These are phyloP conservation scores for Trichogramma dendrolimi DNA, from an alignment of 2,888 invertebrate species.

Conservation along the genomic window DNA sequence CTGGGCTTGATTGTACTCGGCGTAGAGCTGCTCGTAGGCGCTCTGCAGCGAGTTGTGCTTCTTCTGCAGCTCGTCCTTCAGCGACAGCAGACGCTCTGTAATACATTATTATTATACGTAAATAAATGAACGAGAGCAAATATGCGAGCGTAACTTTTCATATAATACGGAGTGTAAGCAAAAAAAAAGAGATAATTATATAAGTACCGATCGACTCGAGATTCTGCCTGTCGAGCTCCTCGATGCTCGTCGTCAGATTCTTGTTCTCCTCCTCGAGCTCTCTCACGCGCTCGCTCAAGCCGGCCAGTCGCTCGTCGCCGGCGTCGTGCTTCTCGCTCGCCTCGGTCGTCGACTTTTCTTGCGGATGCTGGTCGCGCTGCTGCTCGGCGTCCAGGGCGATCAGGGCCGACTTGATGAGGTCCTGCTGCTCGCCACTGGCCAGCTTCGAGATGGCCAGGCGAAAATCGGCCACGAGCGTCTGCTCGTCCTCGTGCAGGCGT, in stretches of 20 bases:
- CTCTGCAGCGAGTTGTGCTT: constrained; percentile 56
- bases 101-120: neutral
- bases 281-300: constrained; percentile 53
- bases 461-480: constrained; percentile 46
- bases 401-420: constrained; percentile 43
- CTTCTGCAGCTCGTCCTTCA: constrained; percentile 54
- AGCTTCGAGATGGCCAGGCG: constrained; percentile 46
- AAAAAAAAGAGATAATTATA: neutral
- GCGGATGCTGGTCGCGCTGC: constrained; percentile 30
- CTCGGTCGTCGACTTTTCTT: constrained; percentile 37
- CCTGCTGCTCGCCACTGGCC: constrained; percentile 45
- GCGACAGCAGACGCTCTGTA: constrained; percentile 47
- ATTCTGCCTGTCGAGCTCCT: constrained; percentile 72
- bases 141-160: neutral
- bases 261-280: constrained; percentile 59
- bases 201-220: constrained; percentile 60
- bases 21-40: constrained; percentile 54
- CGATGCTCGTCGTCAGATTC: constrained; percentile 59
- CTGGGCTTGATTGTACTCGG: constrained; percentile 47
- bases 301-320: constrained; percentile 34
- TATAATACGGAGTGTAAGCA: neutral
- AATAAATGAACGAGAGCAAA: neutral
- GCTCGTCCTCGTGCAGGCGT: constrained; percentile 43
- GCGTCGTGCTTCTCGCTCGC: constrained; percentile 32
- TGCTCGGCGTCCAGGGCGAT: constrained; percentile 44